Conservation (phyloP, 1,140 invertebrate species). For the Trichonephila clavipes region DNA sequence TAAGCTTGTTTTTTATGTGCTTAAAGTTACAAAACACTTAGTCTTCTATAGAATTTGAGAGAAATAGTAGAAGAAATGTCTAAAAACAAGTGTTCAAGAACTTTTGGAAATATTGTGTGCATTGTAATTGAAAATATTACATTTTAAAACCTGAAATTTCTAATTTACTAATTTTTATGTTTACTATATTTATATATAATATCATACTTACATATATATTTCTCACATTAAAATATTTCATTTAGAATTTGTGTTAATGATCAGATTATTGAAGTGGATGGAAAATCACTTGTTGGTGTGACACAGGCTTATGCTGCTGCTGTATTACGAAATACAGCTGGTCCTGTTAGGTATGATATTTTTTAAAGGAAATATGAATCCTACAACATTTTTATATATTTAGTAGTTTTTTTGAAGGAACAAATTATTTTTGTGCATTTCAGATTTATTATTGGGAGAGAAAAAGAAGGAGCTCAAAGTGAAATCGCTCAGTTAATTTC, state of each 20-base stretch:
- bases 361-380: background rate
- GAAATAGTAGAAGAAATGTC: too few relatives aligned
- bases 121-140: too few relatives aligned
- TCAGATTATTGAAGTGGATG: slow-evolving; percentile 99
- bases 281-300: slow-evolving; percentile 98
- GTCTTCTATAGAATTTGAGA: too few relatives aligned
- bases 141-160: too few relatives aligned
- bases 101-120: too few relatives aligned
- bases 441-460: slow-evolving; percentile 92
- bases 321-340: slow-evolving; percentile 96
- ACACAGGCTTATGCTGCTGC: slow-evolving; percentile 99
- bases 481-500: slow-evolving; percentile 90
- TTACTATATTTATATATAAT: background rate
- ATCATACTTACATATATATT: background rate
- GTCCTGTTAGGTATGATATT: slow-evolving; percentile 85
- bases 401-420: too few relatives aligned
- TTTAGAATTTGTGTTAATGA: slow-evolving; percentile 92
- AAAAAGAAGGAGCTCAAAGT: slow-evolving; percentile 96
- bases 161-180: too few relatives aligned
- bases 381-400: background rate
- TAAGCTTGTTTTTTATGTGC: too few relatives aligned
- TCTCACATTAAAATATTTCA: background rate
- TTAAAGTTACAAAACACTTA: too few relatives aligned
- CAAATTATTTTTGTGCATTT: background rate
- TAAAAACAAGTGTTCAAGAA: too few relatives aligned